Conservation (phyloP, 2,888 invertebrate genomes). For the Pogonocherus hispidulus region DNA sequence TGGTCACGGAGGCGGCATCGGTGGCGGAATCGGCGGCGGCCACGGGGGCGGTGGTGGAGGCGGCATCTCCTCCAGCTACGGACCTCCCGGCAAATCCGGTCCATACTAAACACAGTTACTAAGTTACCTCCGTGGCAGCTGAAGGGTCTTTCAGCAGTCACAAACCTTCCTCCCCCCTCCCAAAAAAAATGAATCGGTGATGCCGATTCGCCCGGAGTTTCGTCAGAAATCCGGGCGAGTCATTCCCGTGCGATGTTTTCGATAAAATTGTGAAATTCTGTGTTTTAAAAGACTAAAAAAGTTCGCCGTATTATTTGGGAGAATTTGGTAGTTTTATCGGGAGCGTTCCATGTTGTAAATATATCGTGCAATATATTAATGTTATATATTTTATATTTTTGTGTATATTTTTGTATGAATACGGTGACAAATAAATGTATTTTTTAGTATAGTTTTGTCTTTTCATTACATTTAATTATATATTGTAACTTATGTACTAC, state of each 20-base stretch:
- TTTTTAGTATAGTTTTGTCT: slow-evolving; percentile 44
- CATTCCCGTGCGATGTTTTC: slow-evolving; percentile 31
- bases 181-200: slow-evolving; percentile 44
- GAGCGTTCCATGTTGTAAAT: slow-evolving; percentile 59
- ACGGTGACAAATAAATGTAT: slow-evolving; percentile 64
- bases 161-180: slow-evolving; percentile 17
- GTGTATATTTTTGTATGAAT: slow-evolving; percentile 58
- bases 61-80: slow-evolving; percentile 66
- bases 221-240: slow-evolving; percentile 6
- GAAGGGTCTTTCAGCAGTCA: background rate
- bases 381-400: slow-evolving; percentile 61
- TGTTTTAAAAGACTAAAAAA: slow-evolving; percentile 53
- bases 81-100: slow-evolving; percentile 68
- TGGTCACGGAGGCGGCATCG: slow-evolving; percentile 56
- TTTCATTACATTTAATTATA: no score
- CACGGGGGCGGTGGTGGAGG: slow-evolving; percentile 59
- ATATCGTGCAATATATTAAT: slow-evolving; percentile 64
- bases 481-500: no score
- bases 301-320: slow-evolving; percentile 49
- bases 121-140: slow-evolving; percentile 47
- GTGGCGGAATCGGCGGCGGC: slow-evolving; percentile 60
- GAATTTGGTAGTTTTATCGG: slow-evolving; percentile 39
- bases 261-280: slow-evolving; percentile 44
- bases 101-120: slow-evolving; percentile 29
- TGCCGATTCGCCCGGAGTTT: slow-evolving; percentile 34